phyloP scores from a whole-genome alignment of 37 sponge, comb jelly and placozoan species.

The Mnemiopsis leidyi region DNA sequence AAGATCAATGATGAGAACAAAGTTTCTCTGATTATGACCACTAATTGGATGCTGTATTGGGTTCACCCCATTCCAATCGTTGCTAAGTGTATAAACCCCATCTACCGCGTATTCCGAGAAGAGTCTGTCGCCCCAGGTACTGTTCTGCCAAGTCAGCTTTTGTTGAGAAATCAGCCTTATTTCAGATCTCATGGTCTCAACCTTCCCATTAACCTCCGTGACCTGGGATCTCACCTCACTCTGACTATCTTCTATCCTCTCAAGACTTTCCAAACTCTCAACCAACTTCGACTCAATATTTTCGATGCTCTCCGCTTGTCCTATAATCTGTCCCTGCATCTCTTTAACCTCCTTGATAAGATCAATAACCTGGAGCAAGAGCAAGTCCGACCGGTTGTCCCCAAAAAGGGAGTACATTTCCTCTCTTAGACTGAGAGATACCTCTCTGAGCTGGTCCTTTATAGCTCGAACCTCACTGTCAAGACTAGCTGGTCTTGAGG shows the following conservation, averaged over 20 bases:
- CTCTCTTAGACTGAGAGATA: not conserved
- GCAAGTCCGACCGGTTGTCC: not conserved
- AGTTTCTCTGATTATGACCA: not conserved
- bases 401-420: not conserved
- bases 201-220: not conserved
- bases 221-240: not conserved
- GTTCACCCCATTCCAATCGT: not conserved
- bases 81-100: not conserved
- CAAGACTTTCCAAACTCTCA: not conserved
- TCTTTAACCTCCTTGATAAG: not conserved
- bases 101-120: not conserved
- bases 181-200: not conserved
- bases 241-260: not conserved
- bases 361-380: not conserved
- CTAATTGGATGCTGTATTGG: not conserved
- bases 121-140: not conserved
- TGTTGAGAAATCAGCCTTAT: not conserved
- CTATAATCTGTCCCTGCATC: not conserved
- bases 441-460: not conserved
- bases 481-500: not conserved
- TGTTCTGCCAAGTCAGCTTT: not conserved
- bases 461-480: not conserved
- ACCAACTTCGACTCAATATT: not conserved
- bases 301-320: not conserved
- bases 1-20: not conserved